Base-by-base conservation (phyloP, 2,797 vertebrate genomes). In the Poecilia gillii region DNA sequence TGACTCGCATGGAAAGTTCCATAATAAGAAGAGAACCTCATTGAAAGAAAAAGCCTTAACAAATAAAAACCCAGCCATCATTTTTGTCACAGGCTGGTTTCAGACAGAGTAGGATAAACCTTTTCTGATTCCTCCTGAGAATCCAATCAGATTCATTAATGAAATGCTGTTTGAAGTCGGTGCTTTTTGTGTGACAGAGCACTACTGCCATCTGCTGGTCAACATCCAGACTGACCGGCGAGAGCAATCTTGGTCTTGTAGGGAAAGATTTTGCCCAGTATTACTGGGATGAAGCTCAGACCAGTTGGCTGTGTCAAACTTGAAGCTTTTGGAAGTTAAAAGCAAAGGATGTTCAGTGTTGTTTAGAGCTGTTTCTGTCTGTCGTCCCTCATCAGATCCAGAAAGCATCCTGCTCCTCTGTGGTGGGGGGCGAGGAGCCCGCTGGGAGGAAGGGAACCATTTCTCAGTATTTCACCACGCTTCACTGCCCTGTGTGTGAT, bases 401-500 rank as follows among this genome's bases (percentile, higher is more conserved):
- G 83, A 99, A 98, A 94, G 94, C 95, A 1, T 94, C 96, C 57
- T 94, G 95, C 84, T 96, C 94, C 1, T 84, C 94, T 0, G 94
- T 87, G 1, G 43, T 76, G 20, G 88, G 49, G 1, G 94, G 90
- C 12, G 97, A 98, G 72, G 93, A 95, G 0, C 92, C 89, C 20
- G 93, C 88, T 20, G 94, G 95, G 41, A 95, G 96, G 87, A 99
- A 99, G 93, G 96, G 97, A 84, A 99, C 98, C 57, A 99, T 99
- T 89, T 98, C 98, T 3, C 98, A 99, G 74, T 99, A 99, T 85
- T 99, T 99, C 94, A 98, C 97, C 23, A 98, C 98, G 14, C 94
- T 99, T 46, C 98, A 97, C 91, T 99, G 98, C 91, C 98, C 98
- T 0, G 97, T 98, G 79, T 99, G 98, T n/a, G 97, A 99, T 45